These are phyloP conservation scores for Formicarius rufipectus DNA, from an alignment of 2,113 vertebrate genomes.

Conservation along the genomic window DNA sequence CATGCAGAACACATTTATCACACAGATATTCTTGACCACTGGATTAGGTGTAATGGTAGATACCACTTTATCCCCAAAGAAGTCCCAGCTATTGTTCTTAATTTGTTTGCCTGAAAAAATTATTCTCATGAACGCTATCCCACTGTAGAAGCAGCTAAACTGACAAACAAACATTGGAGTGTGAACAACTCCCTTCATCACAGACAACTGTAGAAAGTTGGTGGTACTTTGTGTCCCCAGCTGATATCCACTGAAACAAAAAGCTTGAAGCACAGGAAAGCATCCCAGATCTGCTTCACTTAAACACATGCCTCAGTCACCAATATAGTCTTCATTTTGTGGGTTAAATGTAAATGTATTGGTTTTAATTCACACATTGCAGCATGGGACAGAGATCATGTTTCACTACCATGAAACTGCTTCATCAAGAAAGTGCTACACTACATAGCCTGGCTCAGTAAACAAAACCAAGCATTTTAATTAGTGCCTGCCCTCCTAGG, in stretches of 20 bases:
- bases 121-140: background rate
- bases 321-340: accelerated
- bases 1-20: background rate
- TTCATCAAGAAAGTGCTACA: background rate
- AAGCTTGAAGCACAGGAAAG: background rate
- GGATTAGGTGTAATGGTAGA: background rate
- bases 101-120: background rate
- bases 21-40: background rate
- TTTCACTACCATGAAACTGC: background rate
- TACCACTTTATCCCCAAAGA: background rate
- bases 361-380: background rate
- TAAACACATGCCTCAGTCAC: background rate
- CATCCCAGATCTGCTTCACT: background rate
- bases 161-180: background rate
- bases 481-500: background rate
- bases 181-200: background rate
- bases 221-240: background rate
- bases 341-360: background rate
- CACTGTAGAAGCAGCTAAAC: background rate
- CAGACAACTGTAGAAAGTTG: background rate
- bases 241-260: background rate
- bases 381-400: background rate
- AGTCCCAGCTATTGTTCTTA: background rate
- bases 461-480: background rate
- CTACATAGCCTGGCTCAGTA: accelerated